These are phyloP conservation scores for Arvicanthis niloticus DNA, from an alignment of 2,113 vertebrate genomes.

Conservation along the genomic window DNA sequence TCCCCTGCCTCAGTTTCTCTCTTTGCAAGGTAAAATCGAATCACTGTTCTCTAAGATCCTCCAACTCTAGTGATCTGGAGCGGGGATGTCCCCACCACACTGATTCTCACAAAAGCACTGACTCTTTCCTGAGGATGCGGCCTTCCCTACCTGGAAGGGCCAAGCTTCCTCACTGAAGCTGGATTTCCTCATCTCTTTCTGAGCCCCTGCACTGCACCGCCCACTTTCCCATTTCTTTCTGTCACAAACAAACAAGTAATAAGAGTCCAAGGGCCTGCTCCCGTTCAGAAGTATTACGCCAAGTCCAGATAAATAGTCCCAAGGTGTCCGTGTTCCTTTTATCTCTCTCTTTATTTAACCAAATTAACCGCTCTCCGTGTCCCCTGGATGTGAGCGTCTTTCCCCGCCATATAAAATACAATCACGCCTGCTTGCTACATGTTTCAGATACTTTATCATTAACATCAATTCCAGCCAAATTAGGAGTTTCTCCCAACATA, in stretches of 20 bases:
- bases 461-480: constrained; percentile 82
- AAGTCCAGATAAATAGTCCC: constrained; percentile 83
- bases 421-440: constrained; percentile 72
- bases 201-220: neutral
- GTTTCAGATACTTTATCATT: constrained; percentile 84
- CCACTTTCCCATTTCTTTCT: constrained; percentile 62
- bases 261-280: constrained; percentile 76
- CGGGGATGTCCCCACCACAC: neutral
- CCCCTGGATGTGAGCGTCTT: constrained; percentile 77
- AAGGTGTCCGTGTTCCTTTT: constrained; percentile 78
- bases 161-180: neutral
- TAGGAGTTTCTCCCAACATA: constrained; percentile 84
- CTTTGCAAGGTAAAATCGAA: neutral
- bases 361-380: constrained; percentile 85
- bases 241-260: constrained; percentile 65
- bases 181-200: neutral
- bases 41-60: neutral
- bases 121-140: neutral
- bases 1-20: neutral
- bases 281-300: constrained; percentile 77
- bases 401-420: constrained; percentile 82
- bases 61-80: neutral
- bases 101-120: neutral
- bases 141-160: accelerated
- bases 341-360: constrained; percentile 88